phyloP scores from a whole-genome alignment of 2,797 vertebrate species.

The Sebastes oblongus region DNA sequence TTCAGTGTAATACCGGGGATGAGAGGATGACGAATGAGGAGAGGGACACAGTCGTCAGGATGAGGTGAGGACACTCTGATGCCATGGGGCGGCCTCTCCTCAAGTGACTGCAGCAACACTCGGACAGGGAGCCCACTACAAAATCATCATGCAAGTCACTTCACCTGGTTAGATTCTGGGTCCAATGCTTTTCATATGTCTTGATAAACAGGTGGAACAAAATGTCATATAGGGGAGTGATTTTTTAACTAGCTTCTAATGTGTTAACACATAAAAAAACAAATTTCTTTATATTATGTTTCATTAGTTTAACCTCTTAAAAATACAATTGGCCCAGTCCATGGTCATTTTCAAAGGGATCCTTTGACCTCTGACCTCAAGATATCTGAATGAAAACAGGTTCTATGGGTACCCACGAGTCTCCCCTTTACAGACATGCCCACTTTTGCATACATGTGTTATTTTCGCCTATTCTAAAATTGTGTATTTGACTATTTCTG shows the following conservation, averaged over 20 bases:
- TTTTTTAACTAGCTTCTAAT: neutral
- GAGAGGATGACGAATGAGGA: conserved; percentile 60
- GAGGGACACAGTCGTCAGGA: conserved; percentile 50
- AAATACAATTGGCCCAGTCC: too few relatives aligned
- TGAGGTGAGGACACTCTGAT: conserved; percentile 41
- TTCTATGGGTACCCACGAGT: too few relatives aligned
- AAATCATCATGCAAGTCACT: neutral
- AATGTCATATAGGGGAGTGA: neutral
- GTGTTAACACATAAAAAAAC: neutral
- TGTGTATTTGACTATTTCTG: too few relatives aligned
- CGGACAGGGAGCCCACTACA: neutral
- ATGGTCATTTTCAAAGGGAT: too few relatives aligned
- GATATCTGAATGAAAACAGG: too few relatives aligned
- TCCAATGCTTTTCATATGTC: neutral
- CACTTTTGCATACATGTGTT: too few relatives aligned
- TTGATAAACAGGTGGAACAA: neutral
- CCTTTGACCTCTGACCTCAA: too few relatives aligned
- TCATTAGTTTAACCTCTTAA: neutral
- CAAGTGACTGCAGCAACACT: conserved; percentile 26
- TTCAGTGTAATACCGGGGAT: conserved; percentile 44
- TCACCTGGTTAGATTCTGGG: neutral
- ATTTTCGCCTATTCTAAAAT: too few relatives aligned
- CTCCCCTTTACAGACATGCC: too few relatives aligned
- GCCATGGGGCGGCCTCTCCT: conserved; percentile 44
- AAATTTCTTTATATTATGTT: neutral